These are phyloP conservation scores for Tamandua tetradactyla DNA, from an alignment of 2,797 vertebrate species.

Conservation along the genomic window DNA sequence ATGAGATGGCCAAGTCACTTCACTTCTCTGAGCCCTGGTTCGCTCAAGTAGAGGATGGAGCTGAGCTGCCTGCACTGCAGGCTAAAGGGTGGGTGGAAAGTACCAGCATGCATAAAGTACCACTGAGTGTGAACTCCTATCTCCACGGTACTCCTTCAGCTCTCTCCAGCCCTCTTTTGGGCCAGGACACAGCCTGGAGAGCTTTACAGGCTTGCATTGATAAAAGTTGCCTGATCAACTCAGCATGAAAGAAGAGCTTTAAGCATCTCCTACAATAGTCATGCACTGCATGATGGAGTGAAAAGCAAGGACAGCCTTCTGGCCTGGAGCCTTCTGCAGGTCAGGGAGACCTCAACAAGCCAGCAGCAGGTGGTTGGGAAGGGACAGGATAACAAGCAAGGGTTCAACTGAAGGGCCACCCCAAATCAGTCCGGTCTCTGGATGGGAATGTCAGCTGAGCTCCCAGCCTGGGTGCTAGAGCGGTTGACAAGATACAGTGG, in stretches of 20 bases:
- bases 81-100: neutral
- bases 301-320: neutral
- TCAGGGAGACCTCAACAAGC: neutral
- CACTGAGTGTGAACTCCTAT: neutral
- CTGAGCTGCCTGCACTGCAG: neutral
- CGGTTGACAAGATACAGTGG: neutral
- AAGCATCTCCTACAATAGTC: fast-evolving
- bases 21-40: neutral
- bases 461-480: neutral
- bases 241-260: neutral
- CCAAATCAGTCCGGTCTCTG: neutral
- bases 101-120: neutral
- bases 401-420: neutral
- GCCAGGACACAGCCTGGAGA: neutral
- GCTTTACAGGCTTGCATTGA: neutral
- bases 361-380: neutral
- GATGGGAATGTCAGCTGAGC: neutral
- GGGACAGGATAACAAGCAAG: neutral
- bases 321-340: neutral
- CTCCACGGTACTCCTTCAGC: neutral
- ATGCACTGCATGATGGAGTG: fast-evolving
- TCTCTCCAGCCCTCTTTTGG: neutral
- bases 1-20: neutral
- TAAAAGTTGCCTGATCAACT: too few relatives aligned
- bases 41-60: neutral